A percentile compares a stretch with the other conserved stretches of the same genome.
phyloP scores from a whole-genome alignment of 1,140 invertebrate genomes.

The Pantala flavescens region DNA sequence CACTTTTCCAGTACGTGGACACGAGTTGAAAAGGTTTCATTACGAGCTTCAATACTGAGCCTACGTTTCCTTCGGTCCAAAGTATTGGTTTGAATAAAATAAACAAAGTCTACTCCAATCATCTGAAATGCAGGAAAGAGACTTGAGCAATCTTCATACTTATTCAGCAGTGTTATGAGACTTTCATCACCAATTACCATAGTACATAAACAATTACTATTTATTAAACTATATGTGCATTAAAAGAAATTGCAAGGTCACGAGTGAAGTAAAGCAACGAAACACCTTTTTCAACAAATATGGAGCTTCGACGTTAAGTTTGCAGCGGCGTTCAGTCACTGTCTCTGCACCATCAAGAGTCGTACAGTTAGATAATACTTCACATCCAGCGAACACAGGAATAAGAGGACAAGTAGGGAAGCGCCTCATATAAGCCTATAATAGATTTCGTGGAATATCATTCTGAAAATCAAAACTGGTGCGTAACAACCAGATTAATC shows the following conservation, averaged over 20 bases:
- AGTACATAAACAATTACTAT: too few species aligned
- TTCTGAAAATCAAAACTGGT: slow-evolving; percentile 12
- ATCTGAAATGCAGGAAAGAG: slow-evolving; percentile 50
- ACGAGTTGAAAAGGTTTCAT: slow-evolving; percentile 82
- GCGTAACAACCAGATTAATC: background rate
- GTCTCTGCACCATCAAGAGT: slow-evolving; percentile 67
- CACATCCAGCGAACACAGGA: slow-evolving; percentile 86
- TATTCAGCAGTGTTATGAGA: too few species aligned
- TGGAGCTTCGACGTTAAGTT: slow-evolving; percentile 87
- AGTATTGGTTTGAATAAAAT: slow-evolving; percentile 87
- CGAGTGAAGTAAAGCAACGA: background rate
- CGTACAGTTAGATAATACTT: slow-evolving; percentile 66
- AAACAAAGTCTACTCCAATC: slow-evolving; percentile 85
- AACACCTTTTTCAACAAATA: slow-evolving; percentile 88
- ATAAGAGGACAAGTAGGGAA: slow-evolving; percentile 93
- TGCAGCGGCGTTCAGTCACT: slow-evolving; percentile 80
- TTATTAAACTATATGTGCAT: too few species aligned
- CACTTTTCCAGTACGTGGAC: slow-evolving; percentile 86
- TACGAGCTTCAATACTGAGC: slow-evolving; percentile 84
- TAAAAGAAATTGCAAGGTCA: too few species aligned
- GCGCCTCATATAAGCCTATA: slow-evolving; percentile 82
- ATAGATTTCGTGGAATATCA: slow-evolving; percentile 26
- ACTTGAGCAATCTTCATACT: too few species aligned
- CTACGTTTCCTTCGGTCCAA: slow-evolving; percentile 67
- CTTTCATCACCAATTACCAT: too few species aligned